Percentiles rank a stretch among this genome's conserved stretches.
phyloP scores from a whole-genome alignment of 2,888 invertebrate species.

The Synanthedon formicaeformis region DNA sequence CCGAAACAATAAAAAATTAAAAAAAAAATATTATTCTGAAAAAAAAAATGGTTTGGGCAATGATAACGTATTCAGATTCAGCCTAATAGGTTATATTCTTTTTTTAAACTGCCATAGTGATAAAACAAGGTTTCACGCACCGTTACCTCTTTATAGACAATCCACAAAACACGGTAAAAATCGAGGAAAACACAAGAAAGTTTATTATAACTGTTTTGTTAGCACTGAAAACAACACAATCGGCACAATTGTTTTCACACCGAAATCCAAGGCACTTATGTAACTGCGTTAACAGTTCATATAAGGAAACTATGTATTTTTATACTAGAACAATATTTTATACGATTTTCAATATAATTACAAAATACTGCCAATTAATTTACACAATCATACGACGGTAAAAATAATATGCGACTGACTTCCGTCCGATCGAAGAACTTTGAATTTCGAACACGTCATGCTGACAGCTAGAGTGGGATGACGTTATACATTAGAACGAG shows the following conservation, averaged over 20 bases:
- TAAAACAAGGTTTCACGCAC: constrained; percentile 26
- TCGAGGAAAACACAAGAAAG: constrained; percentile 34
- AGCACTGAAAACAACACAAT: constrained; percentile 6
- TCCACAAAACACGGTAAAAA: constrained; percentile 41
- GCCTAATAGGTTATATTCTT: constrained; percentile 6
- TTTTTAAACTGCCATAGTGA: constrained; percentile 34
- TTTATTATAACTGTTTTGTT: constrained; percentile 18
- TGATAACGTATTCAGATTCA: not conserved
- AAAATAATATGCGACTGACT: constrained; percentile 56
- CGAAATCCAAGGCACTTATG: constrained; percentile 18
- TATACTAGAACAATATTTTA: constrained; percentile 17
- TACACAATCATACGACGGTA: constrained; percentile 31
- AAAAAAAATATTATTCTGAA: too few species aligned
- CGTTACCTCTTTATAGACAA: constrained; percentile 44
- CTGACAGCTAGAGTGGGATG: constrained; percentile 37
- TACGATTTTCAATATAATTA: constrained; percentile 20
- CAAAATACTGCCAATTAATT: constrained; percentile 31
- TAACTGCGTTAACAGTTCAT: constrained; percentile 11
- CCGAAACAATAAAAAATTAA: too few species aligned
- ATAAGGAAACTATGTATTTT: constrained; percentile 2
- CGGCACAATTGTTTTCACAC: constrained; percentile 16
- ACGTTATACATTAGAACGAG: constrained; percentile 19
- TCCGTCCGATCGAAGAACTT: constrained; percentile 40
- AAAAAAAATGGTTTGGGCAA: too few species aligned
- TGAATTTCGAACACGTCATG: constrained; percentile 45